phyloP scores from a whole-genome alignment of 2,113 vertebrate species.

The Calyptommatus sinebrachiatus region DNA sequence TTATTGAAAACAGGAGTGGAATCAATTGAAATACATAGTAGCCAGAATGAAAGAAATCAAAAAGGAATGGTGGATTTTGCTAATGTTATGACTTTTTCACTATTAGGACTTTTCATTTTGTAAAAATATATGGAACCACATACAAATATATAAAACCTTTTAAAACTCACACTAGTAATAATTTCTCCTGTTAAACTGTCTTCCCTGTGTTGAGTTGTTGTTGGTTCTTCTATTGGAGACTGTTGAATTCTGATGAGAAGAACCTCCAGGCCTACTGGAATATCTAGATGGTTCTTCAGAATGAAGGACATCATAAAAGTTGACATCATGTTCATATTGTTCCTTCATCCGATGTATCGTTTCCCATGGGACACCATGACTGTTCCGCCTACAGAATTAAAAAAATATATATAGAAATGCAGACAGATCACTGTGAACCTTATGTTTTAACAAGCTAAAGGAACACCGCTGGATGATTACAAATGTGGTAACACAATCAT shows the following conservation, averaged over 20 bases:
- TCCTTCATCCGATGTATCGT: conserved; percentile 79
- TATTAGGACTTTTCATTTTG: conserved; percentile 10
- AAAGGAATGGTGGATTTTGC: not conserved
- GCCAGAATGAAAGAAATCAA: too few relatives aligned
- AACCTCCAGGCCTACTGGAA: not conserved
- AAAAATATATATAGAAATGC: conserved; percentile 33
- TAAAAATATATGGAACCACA: conserved; percentile 35
- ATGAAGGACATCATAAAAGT: conserved; percentile 73
- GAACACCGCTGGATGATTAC: not conserved
- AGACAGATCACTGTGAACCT: not conserved
- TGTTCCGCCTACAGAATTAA: conserved; percentile 68
- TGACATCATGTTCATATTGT: conserved; percentile 72
- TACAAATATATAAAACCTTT: conserved; percentile 15
- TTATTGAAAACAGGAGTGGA: too few relatives aligned
- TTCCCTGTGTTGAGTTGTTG: rapidly evolving
- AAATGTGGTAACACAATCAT: not conserved
- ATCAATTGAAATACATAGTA: too few relatives aligned
- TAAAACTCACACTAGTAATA: conserved; percentile 38
- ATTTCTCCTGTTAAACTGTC: conserved; percentile 30
- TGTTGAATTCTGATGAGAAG: not conserved
- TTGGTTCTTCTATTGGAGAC: conserved; percentile 41
- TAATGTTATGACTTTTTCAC: too few relatives aligned
- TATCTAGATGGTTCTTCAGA: conserved; percentile 65
- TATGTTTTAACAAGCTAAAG: not conserved
- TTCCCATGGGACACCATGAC: conserved; percentile 69